These are phyloP conservation scores for Ariolimax columbianus DNA, from an alignment of 2,888 invertebrate genomes.

Conservation along the genomic window DNA sequence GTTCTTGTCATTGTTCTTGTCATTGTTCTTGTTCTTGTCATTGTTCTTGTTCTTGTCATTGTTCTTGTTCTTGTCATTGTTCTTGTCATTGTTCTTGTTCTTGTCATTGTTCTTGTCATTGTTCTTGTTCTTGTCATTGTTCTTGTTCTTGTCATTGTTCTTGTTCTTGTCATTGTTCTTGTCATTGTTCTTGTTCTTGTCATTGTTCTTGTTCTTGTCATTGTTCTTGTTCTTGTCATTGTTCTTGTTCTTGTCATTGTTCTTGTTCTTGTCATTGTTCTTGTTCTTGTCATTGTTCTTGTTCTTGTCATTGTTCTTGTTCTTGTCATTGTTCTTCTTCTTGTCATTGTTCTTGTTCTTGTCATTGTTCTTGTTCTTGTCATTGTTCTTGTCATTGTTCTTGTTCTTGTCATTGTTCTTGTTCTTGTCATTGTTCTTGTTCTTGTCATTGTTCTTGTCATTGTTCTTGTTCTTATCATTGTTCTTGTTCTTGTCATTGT, in stretches of 20 bases:
- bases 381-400: conserved; percentile 34
- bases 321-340: neutral
- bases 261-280: neutral
- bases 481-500: neutral
- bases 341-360: neutral
- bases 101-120: conserved; percentile 12
- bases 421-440: neutral
- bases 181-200: neutral
- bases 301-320: neutral
- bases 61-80: neutral
- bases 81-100: neutral
- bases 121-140: neutral
- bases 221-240: neutral
- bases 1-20: neutral
- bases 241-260: neutral
- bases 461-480: too few species aligned
- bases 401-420: neutral
- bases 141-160: neutral
- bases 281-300: conserved; percentile 14
- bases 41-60: neutral
- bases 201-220: conserved; percentile 5
- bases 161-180: neutral
- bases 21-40: neutral
- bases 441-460: neutral
- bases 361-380: conserved; percentile 1